Base-by-base conservation (phyloP, 1,140 invertebrate genomes). In the Chionoecetes opilio region DNA sequence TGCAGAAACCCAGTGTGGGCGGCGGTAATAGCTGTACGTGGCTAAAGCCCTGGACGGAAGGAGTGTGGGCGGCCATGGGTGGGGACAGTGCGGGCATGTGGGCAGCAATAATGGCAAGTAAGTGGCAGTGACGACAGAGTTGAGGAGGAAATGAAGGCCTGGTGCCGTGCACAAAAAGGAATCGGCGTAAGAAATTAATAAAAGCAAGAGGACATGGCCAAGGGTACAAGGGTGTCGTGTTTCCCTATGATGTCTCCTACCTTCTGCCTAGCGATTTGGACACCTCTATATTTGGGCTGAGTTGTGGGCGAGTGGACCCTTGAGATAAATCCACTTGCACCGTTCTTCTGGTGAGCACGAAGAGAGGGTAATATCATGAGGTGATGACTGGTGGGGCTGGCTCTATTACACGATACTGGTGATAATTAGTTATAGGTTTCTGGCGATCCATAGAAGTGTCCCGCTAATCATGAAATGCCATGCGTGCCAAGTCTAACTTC, bases 41-140 rank as follows among this genome's bases (percentile, higher is more conserved):
- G 63, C 63, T 75, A 26, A 75, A 75, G 63, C 63, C 63, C 63
- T n/a, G n/a, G 63, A 75, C 63, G 63, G 63, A 75, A 75, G 63
- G 63, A 26, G 63, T 75, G 63, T 75, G 63, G 63, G 63, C 63
- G 63, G 63, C 21, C 63, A 75, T 75, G 63, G 63, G 26, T 75
- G 63, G 63, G 63, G 26, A 17, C 63, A 75, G 21, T n/a, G 21
- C 21, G 26, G 63, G 63, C 63, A 75, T n/a, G 8, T 75, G 63
- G 63, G 63, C 63, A 75, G 8, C 63, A 75, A 75, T 26, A 75
- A 75, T 75, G 63, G 63, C 63, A 26, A n/a, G 63, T 75, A 75
- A 75, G 63, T n/a, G 63, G 26, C 63, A 26, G 63, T 6, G 63
- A 75, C 21, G 63, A 38, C 17, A 1, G 85, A 29, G 31, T 3